phyloP scores from a whole-genome alignment of 2,797 vertebrate genomes.

The Malacoctenus gilli region DNA sequence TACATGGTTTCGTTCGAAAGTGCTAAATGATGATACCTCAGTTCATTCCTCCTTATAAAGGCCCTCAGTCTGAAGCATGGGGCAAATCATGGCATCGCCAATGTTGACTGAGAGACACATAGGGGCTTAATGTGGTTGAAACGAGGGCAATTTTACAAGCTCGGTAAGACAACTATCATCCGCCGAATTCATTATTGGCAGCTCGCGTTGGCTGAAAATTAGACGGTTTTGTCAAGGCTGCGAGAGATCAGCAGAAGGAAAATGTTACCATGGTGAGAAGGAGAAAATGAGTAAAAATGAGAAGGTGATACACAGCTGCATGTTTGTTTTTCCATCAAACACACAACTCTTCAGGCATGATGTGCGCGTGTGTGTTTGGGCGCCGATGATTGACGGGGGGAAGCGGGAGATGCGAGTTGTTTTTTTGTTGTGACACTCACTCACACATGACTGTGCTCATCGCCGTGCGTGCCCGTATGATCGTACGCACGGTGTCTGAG shows the following conservation, averaged over 20 bases:
- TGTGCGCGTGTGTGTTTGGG: conserved; percentile 5
- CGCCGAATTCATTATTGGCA: conserved; percentile 9
- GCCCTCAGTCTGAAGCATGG: too few species aligned
- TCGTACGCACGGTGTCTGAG: conserved; percentile 15
- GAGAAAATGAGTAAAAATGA: conserved; percentile 22
- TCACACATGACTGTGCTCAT: background rate
- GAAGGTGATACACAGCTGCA: conserved; percentile 12
- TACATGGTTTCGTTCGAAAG: too few species aligned
- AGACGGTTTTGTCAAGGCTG: background rate
- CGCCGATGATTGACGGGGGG: conserved; percentile 10
- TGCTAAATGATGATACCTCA: too few species aligned
- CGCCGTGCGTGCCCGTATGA: background rate
- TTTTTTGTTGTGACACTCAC: conserved; percentile 15
- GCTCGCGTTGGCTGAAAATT: background rate
- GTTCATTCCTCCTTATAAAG: too few species aligned
- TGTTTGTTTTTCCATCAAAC: conserved; percentile 23
- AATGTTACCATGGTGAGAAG: conserved; percentile 17
- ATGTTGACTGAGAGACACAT: background rate
- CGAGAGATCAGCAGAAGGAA: conserved; percentile 9
- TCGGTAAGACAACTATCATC: conserved; percentile 14
- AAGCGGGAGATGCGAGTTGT: background rate
- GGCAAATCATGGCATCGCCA: too few species aligned
- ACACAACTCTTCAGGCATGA: background rate
- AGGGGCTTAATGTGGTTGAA: background rate
- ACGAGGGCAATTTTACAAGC: too few species aligned